Evolutionary conservation across 1,140 invertebrate species (phyloP), one percentile per base, ranked within the genome.

Genomic region (Papilio helenus): DNA sequence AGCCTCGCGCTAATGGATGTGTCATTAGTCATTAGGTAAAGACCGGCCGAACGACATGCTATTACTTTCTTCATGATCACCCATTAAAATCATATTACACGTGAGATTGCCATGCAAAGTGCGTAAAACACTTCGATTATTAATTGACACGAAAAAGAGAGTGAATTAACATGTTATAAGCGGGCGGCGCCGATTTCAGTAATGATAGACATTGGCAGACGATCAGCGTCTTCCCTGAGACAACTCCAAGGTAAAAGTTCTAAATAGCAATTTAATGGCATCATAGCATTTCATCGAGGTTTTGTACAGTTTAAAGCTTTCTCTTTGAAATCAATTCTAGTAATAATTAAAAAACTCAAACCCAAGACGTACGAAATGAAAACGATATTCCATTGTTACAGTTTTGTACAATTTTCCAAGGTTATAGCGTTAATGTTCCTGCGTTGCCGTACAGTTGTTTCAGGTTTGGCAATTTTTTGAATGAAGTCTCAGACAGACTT

Each of bases 1-100:
- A 79, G 79, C 80, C 55, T 42, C 49, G 44, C 42, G 78, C 80
- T 79, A 81, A 81, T 79, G 80, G 72, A 81, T 76, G 72, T 79
- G 72, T 81, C 80, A 79, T 71, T 79, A 73, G 77, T 76, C 51
- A 79, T 81, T 79, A 73, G 51, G 77, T 74, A 74, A 49, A 26
- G 23, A 74, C 72, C 44, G 72, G 42, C 20, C n/a, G 42, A 74
- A 49, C 26, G 72, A 74, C 42, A 44, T 74, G 72, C 46, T 26
- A 51, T 34, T 34, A 76, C 49, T 76, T 76, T 76, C 73, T 76
- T 76, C 46, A 76, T 55, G 46, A 55, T 76, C 49, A 51, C 73
- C 49, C 73, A 76, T 76, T 76, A 76, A 58, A 76, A 76, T 76
- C 23, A 76, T 76, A 76, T 76, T 76, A 76, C 73, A 51, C 49